Evolutionary conservation across 92 coral and sea anemone genomes (phyloP).

Genomic region (Galaxea fascicularis): DNA sequence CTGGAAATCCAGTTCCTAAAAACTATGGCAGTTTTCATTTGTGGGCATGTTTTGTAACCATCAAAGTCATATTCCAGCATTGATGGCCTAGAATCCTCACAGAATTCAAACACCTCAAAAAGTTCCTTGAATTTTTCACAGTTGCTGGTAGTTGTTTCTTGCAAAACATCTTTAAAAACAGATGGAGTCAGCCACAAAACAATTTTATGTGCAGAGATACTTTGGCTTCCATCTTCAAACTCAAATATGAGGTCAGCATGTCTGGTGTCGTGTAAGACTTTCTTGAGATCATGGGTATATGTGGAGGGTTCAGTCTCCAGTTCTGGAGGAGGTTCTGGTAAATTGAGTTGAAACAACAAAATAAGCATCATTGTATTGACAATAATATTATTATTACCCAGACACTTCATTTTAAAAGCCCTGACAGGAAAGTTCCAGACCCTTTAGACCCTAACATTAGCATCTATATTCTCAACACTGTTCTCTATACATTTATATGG

Average conservation of each 20-base stretch:
- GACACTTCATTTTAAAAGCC: no score
- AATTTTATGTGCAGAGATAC: constrained; percentile 69
- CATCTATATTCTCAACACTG: no score
- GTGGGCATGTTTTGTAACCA: background rate
- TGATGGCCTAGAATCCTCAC: background rate
- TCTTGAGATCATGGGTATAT: constrained; percentile 55
- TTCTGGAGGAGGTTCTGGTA: constrained; percentile 57
- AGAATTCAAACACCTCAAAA: background rate
- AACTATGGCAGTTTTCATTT: constrained; percentile 27
- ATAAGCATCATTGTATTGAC: no score
- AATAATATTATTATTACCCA: no score
- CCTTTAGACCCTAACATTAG: no score
- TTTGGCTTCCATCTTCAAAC: constrained; percentile 65
- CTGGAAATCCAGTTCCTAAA: constrained; percentile 52
- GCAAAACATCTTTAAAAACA: constrained; percentile 53
- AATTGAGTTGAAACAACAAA: background rate
- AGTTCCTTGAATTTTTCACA: constrained; percentile 3
- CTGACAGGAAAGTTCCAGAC: no score
- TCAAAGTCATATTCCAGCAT: background rate
- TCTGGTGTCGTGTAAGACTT: constrained; percentile 15
- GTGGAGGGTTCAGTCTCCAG: constrained; percentile 54
- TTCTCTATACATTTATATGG: no score
- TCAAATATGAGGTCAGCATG: constrained; percentile 65
- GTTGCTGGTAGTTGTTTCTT: background rate
- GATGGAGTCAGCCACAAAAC: constrained; percentile 64